Evolutionary conservation across 2,888 invertebrate genomes (phyloP).

Genomic region (Oxystoma pomonae): DNA sequence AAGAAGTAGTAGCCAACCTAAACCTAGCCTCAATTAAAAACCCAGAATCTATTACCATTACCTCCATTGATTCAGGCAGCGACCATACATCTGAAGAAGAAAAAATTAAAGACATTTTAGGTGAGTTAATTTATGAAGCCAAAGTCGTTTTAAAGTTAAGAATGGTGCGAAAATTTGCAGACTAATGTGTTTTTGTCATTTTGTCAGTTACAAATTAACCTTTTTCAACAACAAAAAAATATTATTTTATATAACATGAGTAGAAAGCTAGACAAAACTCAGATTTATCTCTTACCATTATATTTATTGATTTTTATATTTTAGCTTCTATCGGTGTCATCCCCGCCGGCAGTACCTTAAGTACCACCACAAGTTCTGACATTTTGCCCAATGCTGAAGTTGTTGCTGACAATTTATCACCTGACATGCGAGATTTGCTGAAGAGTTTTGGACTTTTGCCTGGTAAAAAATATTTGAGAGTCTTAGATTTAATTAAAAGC

Average conservation of each 20-base stretch:
- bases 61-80: conserved; percentile 10
- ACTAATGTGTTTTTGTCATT: no score
- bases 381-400: conserved; percentile 41
- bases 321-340: conserved; percentile 48
- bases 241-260: no score
- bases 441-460: conserved; percentile 48
- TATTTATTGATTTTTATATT: no score
- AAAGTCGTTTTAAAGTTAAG: no score
- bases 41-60: conserved; percentile 7
- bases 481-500: conserved; percentile 31
- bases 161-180: no score
- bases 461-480: no score
- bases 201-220: no score
- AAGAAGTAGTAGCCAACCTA: conserved; percentile 34
- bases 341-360: conserved; percentile 25
- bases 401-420: conserved; percentile 43
- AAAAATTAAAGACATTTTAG: conserved; percentile 42
- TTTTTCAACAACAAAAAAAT: no score
- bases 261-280: no score
- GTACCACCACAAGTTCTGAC: conserved; percentile 23
- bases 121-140: no score
- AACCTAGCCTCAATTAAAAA: conserved; percentile 28
- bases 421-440: conserved; percentile 48
- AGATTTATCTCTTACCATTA: no score
- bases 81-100: conserved; percentile 22